A percentile compares a stretch with the other conserved stretches of the same genome.
Conservation (phyloP, 2,888 invertebrate species). For the Amphipoea oculea region DNA sequence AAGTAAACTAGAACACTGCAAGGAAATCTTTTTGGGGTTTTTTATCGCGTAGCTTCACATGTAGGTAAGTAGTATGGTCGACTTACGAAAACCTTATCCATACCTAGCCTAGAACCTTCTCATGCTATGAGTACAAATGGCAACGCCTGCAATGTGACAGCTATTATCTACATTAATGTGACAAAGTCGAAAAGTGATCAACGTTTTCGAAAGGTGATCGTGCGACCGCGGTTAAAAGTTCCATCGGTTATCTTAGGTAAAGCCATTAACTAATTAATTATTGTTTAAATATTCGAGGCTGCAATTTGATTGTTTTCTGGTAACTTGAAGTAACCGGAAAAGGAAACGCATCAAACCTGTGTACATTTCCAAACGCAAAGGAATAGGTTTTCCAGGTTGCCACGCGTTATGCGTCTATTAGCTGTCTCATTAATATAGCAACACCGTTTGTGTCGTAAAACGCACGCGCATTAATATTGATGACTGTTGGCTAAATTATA, state of each 20-base stretch:
- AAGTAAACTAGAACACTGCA: background rate
- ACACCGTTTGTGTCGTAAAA: slow-evolving; percentile 47
- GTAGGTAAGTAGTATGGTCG: background rate
- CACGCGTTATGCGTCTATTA: slow-evolving; percentile 48
- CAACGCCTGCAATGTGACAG: background rate
- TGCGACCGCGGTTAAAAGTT: background rate
- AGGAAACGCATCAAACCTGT: slow-evolving; percentile 30
- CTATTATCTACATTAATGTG: background rate
- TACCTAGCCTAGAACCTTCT: background rate
- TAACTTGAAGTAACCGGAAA: background rate
- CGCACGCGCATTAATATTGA: slow-evolving; percentile 47
- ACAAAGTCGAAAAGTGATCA: background rate
- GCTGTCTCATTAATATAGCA: slow-evolving; percentile 52
- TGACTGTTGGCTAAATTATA: slow-evolving; percentile 37
- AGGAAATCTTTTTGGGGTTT: background rate
- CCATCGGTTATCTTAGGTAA: background rate
- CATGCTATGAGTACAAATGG: background rate
- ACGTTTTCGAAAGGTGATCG: no score
- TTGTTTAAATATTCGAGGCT: background rate
- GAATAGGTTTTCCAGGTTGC: slow-evolving; percentile 46
- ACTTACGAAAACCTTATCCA: background rate
- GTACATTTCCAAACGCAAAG: slow-evolving; percentile 45
- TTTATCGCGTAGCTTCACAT: background rate
- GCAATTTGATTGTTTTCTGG: background rate
- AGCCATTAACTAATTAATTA: no score